Conservation (phyloP, 2,888 invertebrate genomes). For the Thelaira solivaga region DNA sequence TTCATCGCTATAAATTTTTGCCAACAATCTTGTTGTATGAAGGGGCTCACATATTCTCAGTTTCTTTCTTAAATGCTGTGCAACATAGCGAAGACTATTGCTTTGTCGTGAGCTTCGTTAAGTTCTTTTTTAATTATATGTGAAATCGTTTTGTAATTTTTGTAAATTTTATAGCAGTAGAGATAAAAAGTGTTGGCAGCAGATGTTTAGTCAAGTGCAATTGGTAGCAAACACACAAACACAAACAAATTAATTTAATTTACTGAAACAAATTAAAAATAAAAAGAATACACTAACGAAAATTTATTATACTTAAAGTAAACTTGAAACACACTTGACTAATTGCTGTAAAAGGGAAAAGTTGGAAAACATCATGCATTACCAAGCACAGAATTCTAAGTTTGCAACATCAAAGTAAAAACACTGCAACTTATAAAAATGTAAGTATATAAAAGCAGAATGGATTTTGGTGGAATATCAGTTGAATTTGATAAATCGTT, state of each 20-base stretch:
- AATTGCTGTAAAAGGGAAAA: constrained; percentile 53
- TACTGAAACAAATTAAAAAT: constrained; percentile 1
- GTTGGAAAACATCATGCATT: constrained; percentile 7
- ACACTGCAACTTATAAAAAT: constrained; percentile 7
- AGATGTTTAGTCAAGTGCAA: neutral
- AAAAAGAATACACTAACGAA: constrained; percentile 20
- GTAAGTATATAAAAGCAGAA: constrained; percentile 49
- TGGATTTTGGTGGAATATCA: constrained; percentile 35
- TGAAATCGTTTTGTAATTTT: constrained; percentile 41
- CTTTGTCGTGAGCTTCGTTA: too few species aligned
- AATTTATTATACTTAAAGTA: neutral
- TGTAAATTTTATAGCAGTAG: constrained; percentile 7
- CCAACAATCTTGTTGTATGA: too few species aligned
- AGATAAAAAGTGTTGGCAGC: constrained; percentile 13
- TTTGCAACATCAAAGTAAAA: constrained; percentile 5
- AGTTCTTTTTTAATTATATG: neutral
- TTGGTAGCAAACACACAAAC: neutral
- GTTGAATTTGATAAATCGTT: constrained; percentile 30
- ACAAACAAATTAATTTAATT: constrained; percentile 15
- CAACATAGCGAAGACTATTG: too few species aligned
- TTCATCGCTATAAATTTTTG: too few species aligned
- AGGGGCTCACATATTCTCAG: too few species aligned
- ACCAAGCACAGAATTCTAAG: constrained; percentile 1
- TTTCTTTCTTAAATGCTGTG: too few species aligned
- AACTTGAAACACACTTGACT: constrained; percentile 42